Evolutionary conservation across 2,113 vertebrate species (phyloP), one percentile per base, ranked within the genome.

Genomic region (Zapus hudsonius): DNA sequence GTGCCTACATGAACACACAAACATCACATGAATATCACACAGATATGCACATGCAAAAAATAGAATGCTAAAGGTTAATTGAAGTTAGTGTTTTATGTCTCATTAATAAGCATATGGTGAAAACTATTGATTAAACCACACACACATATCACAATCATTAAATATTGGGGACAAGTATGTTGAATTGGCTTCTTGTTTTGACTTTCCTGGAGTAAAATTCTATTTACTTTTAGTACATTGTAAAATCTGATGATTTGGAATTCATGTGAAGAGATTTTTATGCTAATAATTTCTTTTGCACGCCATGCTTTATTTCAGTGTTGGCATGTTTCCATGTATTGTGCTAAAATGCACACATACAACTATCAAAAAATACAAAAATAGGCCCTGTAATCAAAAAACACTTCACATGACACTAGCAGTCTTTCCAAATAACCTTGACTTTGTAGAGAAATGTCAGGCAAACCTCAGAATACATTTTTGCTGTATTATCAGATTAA

Each of bases 331-430:
- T 95, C 25, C 52, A 31, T 44, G 40, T 84, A 15, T 73, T 92
- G 89, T 84, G 9, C 27, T 78, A 84, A 44, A 94, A 92, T n/a
- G 89, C 13, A 66, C 44, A 84, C 61, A 82, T 33, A 25, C 40
- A 70, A 84, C 29, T 87, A 89, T 38, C 7, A 40, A 92, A 80
- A 90, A 90, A 33, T 75, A 74, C 63, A 79, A 63, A 95, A 90
- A 79, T 42, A 88, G 12, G 11, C 16, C 83, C 90, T 70, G 66
- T 90, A 84, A 67, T 47, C 87, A 83, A 42, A 67, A 79, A 69
- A 78, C 6, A 52, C 59, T 66, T 79, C 38, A 40, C 59, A 20
- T 38, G 17, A 89, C 73, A 63, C 57, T 88, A 88, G 33, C 13
- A 69, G 10, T 80, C 25, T 59, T 84, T 72, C 25, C 80, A 92